Evolutionary conservation across 2,888 invertebrate species (phyloP).

Genomic region (Mesorhabditis spiculigera): DNA sequence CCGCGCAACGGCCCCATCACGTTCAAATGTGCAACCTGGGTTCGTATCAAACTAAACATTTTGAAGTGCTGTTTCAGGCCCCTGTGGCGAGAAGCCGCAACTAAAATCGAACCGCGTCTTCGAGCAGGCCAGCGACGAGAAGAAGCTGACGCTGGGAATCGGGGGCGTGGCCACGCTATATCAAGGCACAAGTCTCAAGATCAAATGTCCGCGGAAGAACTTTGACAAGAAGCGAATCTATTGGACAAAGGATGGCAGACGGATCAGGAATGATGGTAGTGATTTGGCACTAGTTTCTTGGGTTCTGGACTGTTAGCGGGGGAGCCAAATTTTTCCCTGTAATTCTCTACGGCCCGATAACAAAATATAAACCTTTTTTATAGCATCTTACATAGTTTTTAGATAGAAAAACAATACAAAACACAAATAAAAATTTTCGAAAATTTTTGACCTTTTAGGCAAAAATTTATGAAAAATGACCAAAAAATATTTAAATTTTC

Average conservation of each 20-base stretch:
- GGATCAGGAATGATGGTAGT: constrained; percentile 67
- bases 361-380: no score
- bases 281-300: no score
- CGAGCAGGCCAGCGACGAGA: constrained; percentile 75
- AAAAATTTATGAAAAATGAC: no score
- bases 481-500: no score
- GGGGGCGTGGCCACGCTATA: constrained; percentile 86
- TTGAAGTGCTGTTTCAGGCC: constrained; percentile 14
- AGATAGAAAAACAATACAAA: no score
- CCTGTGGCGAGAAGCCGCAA: constrained; percentile 24
- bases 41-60: neutral
- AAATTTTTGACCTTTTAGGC: no score
- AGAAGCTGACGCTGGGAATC: constrained; percentile 70
- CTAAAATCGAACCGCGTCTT: constrained; percentile 63
- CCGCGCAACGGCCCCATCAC: constrained; percentile 69
- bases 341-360: no score
- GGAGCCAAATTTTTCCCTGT: neutral
- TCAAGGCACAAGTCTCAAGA: constrained; percentile 84
- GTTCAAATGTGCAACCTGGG: constrained; percentile 76
- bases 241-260: constrained; percentile 82
- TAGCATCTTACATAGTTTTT: no score
- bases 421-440: no score
- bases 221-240: constrained; percentile 69
- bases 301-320: neutral
- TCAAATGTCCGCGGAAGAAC: constrained; percentile 86